Base-by-base conservation (phyloP, 2,113 vertebrate species). In the Tyto alba region DNA sequence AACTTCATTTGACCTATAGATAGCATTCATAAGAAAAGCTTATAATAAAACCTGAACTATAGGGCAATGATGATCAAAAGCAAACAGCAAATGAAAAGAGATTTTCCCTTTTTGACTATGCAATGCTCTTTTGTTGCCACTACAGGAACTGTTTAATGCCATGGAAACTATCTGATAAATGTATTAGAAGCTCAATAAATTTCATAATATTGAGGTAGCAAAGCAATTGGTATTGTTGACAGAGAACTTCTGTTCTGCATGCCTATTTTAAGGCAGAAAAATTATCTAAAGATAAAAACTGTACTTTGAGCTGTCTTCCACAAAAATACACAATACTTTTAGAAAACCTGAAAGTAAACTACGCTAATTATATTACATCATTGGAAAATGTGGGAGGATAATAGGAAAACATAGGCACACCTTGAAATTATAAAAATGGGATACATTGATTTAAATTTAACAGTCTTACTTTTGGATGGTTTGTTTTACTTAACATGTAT, bases 151-250 rank as follows among this genome's bases (percentile, higher is more conserved):
- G 92, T 88, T 94, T 74, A 95, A 95, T 43, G 43, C 93, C 92
- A 95, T 90, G 87, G 91, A 91, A 96, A 96, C 91, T 95, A 94
- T 95, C 85, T 94, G 93, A 97, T 94, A 92, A 95, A 95, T 53
- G 72, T 75, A 96, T 83, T 87, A 84, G 76, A 89, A 94, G 68
- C 76, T 93, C 73, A 93, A 87, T 85, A 93, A 74, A 95, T 87
- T 90, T 94, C 90, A 84, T 76, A 97, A 92, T 94, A 90, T 75
- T 84, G 69, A 94, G 82, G 94, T 77, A 93, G 81, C 43, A 86
- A 91, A 94, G 91, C 81, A 89, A 84, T 78, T 68, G 78, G 53
- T 90, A 68, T 60, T 93, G 89, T 91, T 96, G 89, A 95, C 69
- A 92, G 40, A 73, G 40, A 94, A 78, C 47, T 85, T 73, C 85